Evolutionary conservation across 2,113 vertebrate species (phyloP).

Genomic region (Sylvietta virens): DNA sequence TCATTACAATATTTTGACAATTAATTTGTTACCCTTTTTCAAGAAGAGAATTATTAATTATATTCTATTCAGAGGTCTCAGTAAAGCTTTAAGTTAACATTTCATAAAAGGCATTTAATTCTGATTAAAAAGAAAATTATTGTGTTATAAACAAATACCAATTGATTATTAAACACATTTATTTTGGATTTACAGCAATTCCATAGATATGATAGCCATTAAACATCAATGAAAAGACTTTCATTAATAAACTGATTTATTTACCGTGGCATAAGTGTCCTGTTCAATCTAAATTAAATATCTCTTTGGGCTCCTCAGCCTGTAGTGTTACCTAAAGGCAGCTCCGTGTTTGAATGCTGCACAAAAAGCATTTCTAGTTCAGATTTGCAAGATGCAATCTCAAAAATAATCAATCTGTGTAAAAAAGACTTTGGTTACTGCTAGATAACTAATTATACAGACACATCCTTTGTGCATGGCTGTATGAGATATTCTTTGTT

Average conservation of each 20-base stretch:
- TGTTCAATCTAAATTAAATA: conserved; percentile 76
- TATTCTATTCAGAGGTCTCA: neutral
- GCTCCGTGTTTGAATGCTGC: conserved; percentile 26
- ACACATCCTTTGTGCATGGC: neutral
- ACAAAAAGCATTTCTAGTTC: conserved; percentile 61
- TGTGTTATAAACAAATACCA: conserved; percentile 63
- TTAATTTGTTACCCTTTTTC: conserved; percentile 30
- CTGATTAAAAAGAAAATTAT: conserved; percentile 70
- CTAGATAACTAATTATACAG: conserved; percentile 40
- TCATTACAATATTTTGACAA: conserved; percentile 42
- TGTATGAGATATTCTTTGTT: neutral
- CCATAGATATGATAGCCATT: conserved; percentile 66
- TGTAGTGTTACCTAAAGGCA: conserved; percentile 66
- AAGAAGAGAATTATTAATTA: conserved; percentile 53
- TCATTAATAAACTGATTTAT: conserved; percentile 75
- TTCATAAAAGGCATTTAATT: conserved; percentile 40
- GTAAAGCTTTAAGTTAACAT: conserved; percentile 15
- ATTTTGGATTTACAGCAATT: conserved; percentile 70
- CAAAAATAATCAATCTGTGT: conserved; percentile 26
- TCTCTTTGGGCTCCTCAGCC: conserved; percentile 61
- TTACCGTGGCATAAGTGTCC: conserved; percentile 64
- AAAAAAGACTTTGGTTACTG: conserved; percentile 34
- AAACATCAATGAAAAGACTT: conserved; percentile 66
- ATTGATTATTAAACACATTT: conserved; percentile 78
- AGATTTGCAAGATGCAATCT: conserved; percentile 57